Evolutionary conservation across 2,797 vertebrate genomes (phyloP).

Genomic region (Tolypeutes matacus): DNA sequence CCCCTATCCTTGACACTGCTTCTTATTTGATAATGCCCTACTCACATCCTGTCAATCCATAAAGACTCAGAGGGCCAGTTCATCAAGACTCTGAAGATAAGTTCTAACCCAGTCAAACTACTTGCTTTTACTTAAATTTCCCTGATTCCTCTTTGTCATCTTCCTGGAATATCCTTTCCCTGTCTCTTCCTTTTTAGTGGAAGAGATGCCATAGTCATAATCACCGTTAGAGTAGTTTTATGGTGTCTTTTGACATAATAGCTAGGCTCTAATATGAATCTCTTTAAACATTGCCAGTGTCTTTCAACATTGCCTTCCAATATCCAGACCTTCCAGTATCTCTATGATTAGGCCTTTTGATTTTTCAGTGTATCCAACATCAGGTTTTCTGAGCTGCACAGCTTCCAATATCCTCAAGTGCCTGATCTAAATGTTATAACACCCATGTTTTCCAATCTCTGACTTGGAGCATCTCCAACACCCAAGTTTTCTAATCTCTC

Average conservation of each 20-base stretch:
- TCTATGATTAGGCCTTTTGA: slow-evolving; percentile 51
- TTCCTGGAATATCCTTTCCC: slow-evolving; percentile 34
- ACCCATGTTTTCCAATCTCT: slow-evolving; percentile 18
- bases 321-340: not conserved
- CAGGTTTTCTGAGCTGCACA: slow-evolving; percentile 9
- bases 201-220: slow-evolving; percentile 47
- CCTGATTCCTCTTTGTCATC: not conserved
- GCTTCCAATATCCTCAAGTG: not conserved
- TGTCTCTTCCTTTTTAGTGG: slow-evolving; percentile 37
- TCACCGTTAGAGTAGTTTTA: not conserved
- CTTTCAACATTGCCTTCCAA: slow-evolving; percentile 26
- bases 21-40: slow-evolving; percentile 61
- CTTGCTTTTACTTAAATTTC: slow-evolving; percentile 53
- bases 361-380: slow-evolving; percentile 51
- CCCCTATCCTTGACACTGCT: not conserved
- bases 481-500: slow-evolving; percentile 41
- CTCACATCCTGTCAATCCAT: not conserved
- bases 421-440: not conserved
- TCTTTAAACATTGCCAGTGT: slow-evolving; percentile 16
- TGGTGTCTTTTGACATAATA: slow-evolving; percentile 41
- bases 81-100: slow-evolving; percentile 29
- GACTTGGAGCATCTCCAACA: not conserved
- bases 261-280: not conserved
- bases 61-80: not conserved
- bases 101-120: slow-evolving; percentile 34